Base-by-base conservation (phyloP, 92 coral and sea anemone genomes). In the Actinernus sp. region DNA sequence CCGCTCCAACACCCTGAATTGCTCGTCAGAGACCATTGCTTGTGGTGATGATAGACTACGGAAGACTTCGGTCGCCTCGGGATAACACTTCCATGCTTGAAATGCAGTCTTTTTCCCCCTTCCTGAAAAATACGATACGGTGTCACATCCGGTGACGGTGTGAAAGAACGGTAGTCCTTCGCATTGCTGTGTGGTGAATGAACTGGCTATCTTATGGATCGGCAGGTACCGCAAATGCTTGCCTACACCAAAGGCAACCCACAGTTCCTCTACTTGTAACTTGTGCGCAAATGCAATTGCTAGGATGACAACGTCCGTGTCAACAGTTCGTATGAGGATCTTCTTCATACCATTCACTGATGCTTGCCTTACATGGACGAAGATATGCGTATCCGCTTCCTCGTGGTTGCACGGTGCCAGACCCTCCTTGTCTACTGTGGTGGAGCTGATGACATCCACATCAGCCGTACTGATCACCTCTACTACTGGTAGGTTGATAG, bases 311-410 rank as follows among this genome's bases (percentile, higher is more conserved):
- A 87, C 93, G 45, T 73, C 84, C 4, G 84, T 74, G 24, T 87
- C 88, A 16, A 55, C 75, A 0, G 80, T 80, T 22, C 65, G 39
- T 27, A 83, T 57, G 12, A 44, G 25, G 46, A 76, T 37, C 37
- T 48, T 58, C 13, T 49, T 41, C 43, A 55, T 20, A 17, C 82
- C 76, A 10, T 28, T 12, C 31, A 16, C 21, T 47, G 73, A 14
- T 26, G 85, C 86, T 63, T 84, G 75, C 26, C 24, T 60, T 2
- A 36, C 89, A 61, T 88, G 89, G 24, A 88, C 27, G 12, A 86
- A 36, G 16, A 86, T n/a, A 8, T 73, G 59, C 0, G 72, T 50
- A 30, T 63, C 82, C 1, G 87, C 69, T 30, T 73, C 79, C 63
- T 72, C 56, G 29, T 53, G 82, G 63, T 55, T 59, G 33, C 72